Conservation (phyloP, 1,140 invertebrate species). For the Schlechtendalia chinensis region DNA sequence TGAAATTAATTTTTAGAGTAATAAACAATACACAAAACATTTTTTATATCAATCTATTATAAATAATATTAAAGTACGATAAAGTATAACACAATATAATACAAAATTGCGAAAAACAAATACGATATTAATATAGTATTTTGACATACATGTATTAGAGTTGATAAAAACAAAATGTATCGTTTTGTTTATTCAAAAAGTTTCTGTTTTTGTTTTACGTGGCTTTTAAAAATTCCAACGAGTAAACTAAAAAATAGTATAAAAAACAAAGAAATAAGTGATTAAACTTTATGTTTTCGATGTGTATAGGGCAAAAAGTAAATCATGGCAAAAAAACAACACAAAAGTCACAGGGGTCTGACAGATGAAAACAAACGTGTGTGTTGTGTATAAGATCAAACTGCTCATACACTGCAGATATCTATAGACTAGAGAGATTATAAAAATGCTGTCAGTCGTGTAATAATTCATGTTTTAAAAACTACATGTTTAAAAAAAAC, state of each 20-base stretch:
- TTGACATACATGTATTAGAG: neutral
- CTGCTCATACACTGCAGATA: neutral
- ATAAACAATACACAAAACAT: too few relatives aligned
- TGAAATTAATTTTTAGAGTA: too few relatives aligned
- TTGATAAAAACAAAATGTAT: conserved; percentile 33
- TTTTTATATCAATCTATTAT: too few relatives aligned
- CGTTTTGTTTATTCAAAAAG: neutral
- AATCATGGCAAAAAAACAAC: neutral
- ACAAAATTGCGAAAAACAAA: too few relatives aligned
- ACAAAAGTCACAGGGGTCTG: neutral
- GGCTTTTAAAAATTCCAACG: neutral
- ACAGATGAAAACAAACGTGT: neutral
- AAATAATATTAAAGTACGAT: too few relatives aligned
- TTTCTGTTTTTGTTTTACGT: neutral
- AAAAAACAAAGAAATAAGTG: conserved; percentile 19
- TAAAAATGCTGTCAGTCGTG: neutral
- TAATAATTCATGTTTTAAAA: neutral
- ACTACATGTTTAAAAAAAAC: neutral
- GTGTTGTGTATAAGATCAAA: neutral
- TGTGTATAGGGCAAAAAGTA: neutral
- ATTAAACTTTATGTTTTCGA: conserved; percentile 1
- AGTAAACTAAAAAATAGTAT: conserved; percentile 12
- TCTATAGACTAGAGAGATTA: neutral
- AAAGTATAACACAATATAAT: too few relatives aligned
- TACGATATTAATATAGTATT: neutral